Evolutionary conservation across 1,140 invertebrate species (phyloP).

Genomic region (Ostrea edulis): DNA sequence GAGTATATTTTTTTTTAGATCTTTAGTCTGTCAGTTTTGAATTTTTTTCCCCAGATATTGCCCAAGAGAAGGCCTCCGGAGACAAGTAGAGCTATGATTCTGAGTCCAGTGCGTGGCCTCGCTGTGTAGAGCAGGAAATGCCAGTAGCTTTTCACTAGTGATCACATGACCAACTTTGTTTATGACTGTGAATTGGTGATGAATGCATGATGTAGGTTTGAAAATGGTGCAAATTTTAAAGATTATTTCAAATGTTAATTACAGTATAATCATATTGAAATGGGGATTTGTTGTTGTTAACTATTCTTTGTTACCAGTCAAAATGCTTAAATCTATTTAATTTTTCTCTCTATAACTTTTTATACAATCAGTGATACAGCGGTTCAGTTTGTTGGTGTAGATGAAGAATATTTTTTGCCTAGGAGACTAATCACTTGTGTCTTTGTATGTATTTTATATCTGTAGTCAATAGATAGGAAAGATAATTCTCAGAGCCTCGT

Average conservation of each 20-base stretch:
- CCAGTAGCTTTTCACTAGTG: constrained; percentile 17
- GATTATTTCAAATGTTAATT: background rate
- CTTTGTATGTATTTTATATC: background rate
- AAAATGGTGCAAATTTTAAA: background rate
- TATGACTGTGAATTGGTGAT: background rate
- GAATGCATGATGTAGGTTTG: constrained; percentile 34
- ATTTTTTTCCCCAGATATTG: constrained; percentile 42
- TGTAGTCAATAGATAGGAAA: background rate
- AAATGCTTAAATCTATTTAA: background rate
- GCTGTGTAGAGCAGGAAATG: background rate
- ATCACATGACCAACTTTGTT: constrained; percentile 27
- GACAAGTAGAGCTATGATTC: background rate
- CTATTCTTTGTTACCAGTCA: background rate
- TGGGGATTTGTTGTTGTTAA: constrained; percentile 11
- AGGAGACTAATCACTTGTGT: too few species aligned
- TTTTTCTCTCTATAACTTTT: background rate
- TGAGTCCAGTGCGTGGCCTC: background rate
- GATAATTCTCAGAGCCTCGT: background rate
- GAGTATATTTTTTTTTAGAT: too few species aligned
- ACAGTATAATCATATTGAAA: background rate
- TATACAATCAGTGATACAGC: background rate
- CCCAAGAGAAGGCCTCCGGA: constrained; percentile 19
- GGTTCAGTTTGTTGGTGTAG: background rate
- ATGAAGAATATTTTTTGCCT: too few species aligned
- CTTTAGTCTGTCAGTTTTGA: too few species aligned